phyloP scores from a whole-genome alignment of 1,140 invertebrate genomes.

The Leptinotarsa texana region DNA sequence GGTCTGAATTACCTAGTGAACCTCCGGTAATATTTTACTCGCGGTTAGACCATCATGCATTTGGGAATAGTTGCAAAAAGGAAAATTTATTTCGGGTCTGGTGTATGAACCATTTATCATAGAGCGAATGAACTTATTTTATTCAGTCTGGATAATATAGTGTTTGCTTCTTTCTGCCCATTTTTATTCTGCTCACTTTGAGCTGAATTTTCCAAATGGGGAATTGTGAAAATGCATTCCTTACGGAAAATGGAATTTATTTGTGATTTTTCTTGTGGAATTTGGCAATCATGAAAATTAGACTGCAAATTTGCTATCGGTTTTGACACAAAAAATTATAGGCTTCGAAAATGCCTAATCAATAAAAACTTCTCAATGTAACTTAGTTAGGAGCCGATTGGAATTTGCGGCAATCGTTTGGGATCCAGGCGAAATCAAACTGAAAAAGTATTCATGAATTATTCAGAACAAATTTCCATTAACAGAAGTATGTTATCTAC shows the following conservation, averaged over 20 bases:
- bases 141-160: background rate
- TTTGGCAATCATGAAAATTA: no score
- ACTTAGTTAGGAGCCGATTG: background rate
- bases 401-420: background rate
- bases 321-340: background rate
- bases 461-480: background rate
- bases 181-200: background rate
- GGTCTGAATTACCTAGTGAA: slow-evolving; percentile 5
- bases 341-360: background rate
- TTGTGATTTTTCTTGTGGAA: no score
- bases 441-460: background rate
- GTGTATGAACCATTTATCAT: slow-evolving; percentile 1
- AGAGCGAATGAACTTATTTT: background rate
- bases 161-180: background rate
- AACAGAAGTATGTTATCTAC: background rate
- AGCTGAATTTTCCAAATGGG: no score
- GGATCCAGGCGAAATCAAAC: background rate
- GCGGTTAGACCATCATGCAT: slow-evolving; percentile 7
- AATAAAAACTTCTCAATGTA: background rate
- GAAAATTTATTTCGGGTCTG: background rate
- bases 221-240: no score
- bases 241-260: no score
- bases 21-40: slow-evolving; percentile 5
- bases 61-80: slow-evolving; percentile 6
- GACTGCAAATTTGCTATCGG: no score